phyloP scores from a whole-genome alignment of 1,140 invertebrate species.

The Zeugodacus cucurbitae region DNA sequence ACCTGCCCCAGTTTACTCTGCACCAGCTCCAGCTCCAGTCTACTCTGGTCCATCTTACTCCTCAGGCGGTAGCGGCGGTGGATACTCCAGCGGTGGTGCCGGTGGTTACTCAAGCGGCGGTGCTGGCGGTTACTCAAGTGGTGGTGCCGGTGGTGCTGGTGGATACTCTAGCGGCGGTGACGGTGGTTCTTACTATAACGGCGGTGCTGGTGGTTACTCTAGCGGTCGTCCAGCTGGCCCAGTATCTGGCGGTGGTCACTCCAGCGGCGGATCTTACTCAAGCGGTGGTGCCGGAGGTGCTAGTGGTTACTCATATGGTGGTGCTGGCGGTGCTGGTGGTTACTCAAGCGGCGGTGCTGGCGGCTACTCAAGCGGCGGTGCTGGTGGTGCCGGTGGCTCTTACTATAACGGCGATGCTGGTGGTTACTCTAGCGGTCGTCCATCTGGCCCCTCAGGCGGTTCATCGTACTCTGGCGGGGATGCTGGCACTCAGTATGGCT shows the following conservation, averaged over 20 bases:
- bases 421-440: not conserved
- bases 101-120: not conserved
- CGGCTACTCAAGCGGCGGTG: not conserved
- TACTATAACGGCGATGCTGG: not conserved
- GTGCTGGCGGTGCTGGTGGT: not conserved
- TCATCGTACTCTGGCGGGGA: slow-evolving; percentile 45
- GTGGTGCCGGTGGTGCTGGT: not conserved
- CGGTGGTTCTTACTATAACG: not conserved
- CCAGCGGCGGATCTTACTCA: too few relatives aligned
- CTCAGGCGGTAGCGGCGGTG: slow-evolving; percentile 31
- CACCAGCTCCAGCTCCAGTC: slow-evolving; percentile 19
- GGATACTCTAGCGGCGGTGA: not conserved
- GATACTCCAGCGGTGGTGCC: not conserved
- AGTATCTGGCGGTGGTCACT: too few relatives aligned
- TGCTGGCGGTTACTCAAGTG: not conserved
- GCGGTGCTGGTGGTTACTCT: not conserved
- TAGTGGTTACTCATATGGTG: not conserved
- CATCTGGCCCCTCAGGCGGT: not conserved
- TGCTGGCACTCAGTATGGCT: slow-evolving; percentile 60
- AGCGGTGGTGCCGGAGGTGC: not conserved
- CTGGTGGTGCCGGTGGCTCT: not conserved
- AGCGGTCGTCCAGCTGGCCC: not conserved
- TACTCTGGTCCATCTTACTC: slow-evolving; percentile 40
- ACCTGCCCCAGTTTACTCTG: slow-evolving; percentile 41
- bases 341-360: not conserved